Conservation (phyloP, 2,113 vertebrate genomes). For the Axis porcinus region DNA sequence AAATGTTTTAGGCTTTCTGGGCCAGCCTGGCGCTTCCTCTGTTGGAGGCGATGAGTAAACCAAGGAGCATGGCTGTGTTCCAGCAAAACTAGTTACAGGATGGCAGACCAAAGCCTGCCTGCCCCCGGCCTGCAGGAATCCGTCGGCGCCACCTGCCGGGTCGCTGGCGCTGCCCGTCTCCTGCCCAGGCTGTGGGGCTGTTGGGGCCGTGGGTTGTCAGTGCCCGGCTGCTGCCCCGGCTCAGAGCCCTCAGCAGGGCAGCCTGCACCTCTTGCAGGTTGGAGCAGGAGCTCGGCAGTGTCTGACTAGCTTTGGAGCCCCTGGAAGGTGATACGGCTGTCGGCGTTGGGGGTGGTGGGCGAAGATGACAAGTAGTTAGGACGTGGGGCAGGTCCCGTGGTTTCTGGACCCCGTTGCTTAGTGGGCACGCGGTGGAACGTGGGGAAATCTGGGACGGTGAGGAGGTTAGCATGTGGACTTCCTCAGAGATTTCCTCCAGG, state of each 20-base stretch:
- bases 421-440: accelerated
- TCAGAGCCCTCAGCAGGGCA: not conserved
- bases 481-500: not conserved
- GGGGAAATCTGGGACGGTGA: not conserved
- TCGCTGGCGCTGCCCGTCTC: not conserved
- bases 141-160: not conserved
- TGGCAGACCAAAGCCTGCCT: accelerated
- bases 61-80: not conserved
- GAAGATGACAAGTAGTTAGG: not conserved
- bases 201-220: not conserved
- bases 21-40: not conserved
- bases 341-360: not conserved
- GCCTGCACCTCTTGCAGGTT: too few species aligned
- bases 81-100: not conserved
- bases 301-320: not conserved
- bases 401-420: not conserved
- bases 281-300: not conserved
- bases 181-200: not conserved
- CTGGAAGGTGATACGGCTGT: not conserved
- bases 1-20: not conserved
- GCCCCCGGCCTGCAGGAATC: not conserved
- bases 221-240: accelerated
- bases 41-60: accelerated
- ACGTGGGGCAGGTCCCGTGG: not conserved
- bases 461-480: accelerated